Base-by-base conservation (phyloP, 1,140 invertebrate species). In the Notospermus geniculatus region DNA sequence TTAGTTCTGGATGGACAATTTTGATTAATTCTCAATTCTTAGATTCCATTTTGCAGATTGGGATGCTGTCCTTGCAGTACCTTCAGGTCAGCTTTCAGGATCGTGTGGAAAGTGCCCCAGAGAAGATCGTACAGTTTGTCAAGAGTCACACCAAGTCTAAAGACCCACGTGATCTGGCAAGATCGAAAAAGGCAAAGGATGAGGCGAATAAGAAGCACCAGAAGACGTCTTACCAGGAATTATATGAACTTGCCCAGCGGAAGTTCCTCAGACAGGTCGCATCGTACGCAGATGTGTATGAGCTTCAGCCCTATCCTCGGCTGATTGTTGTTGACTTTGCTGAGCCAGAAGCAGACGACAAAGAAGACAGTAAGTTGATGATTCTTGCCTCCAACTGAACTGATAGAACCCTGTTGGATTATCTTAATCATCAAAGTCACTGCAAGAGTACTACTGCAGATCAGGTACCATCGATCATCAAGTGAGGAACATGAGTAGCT, bases 221-320 rank as follows among this genome's bases (percentile, higher is more conserved):
- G 36, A 70, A 68, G 55, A 67, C 65, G 7, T 69, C 70, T 30
- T 22, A 45, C 36, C 57, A 79, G 74, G 77, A 79, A 57, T 60
- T 79, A 46, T 74, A 69, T 66, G 77, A 79, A 62, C 59, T 79
- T 25, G 75, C 72, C 0, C 77, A 79, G 65, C 65, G 77, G 41
- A 75, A 75, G 60, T 76, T 79, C 56, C 59, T 77, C 11, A 64
- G 73, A 17, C 75, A 78, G 63, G 64, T 77, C 22, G 63, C 59
- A 23, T 60, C 68, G 25, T 76, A 72, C 62, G 69, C 70, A 4
- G 55, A 69, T 7, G 53, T 55, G 22, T 69, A 74, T 25, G 74
- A 75, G 43, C 57, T 67, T 17, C 62, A 54, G 19, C 64, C 65
- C 0, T 75, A 72, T 57, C 76, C 73, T 2, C 62, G 69, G 25